Percentiles rank a stretch among this genome's conserved stretches.
These are phyloP conservation scores for Varanus komodoensis DNA, from an alignment of 2,113 vertebrate species.

Conservation along the genomic window DNA sequence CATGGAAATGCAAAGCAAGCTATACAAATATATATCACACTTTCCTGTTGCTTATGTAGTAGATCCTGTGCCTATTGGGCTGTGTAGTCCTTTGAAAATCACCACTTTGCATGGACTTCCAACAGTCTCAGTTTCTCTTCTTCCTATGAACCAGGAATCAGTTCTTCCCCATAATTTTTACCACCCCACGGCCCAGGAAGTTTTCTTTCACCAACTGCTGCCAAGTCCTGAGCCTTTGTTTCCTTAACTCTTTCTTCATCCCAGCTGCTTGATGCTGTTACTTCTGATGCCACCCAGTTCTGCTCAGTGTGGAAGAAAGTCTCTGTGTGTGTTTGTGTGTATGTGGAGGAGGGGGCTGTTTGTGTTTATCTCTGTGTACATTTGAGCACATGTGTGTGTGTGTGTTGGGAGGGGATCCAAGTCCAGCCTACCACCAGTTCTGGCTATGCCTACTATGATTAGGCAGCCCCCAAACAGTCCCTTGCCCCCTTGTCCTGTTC, in stretches of 20 bases:
- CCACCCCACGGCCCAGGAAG: too few relatives aligned
- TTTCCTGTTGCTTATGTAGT: neutral
- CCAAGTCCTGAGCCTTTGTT: too few relatives aligned
- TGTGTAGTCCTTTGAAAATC: neutral
- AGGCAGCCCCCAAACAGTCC: too few relatives aligned
- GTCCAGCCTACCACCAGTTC: too few relatives aligned
- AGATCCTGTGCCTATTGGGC: neutral
- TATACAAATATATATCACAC: neutral
- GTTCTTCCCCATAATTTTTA: neutral
- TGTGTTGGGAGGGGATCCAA: too few relatives aligned
- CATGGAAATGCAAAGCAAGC: conserved; percentile 22
- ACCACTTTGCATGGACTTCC: neutral
- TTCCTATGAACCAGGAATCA: neutral
- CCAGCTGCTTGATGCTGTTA: neutral
- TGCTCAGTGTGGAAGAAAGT: neutral
- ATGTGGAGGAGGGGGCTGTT: neutral
- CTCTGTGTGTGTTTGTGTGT: neutral
- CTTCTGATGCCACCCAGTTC: neutral
- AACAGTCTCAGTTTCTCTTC: neutral
- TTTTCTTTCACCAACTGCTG: neutral
- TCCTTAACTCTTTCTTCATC: neutral
- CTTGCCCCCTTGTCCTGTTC: neutral
- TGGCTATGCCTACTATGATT: too few relatives aligned
- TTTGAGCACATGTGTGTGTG: too few relatives aligned
- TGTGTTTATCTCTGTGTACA: too few relatives aligned